A percentile compares a stretch with the other conserved stretches of the same genome.
phyloP scores from a whole-genome alignment of 1,140 invertebrate genomes.

The Bombus polaris region DNA sequence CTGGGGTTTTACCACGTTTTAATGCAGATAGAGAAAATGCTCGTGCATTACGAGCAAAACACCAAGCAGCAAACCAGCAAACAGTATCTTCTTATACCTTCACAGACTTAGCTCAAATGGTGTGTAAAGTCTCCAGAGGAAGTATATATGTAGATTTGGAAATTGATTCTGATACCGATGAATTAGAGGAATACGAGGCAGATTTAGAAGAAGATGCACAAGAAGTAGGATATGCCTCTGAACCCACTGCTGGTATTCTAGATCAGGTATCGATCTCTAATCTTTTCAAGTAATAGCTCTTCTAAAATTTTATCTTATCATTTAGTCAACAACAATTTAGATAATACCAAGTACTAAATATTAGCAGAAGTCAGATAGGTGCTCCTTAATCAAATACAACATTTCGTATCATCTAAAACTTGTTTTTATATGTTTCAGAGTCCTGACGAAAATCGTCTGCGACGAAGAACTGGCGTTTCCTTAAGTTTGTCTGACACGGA shows the following conservation, averaged over 20 bases:
- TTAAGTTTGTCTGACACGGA: conserved; percentile 91
- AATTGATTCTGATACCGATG: conserved; percentile 79
- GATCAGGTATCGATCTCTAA: conserved; percentile 81
- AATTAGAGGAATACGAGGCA: conserved; percentile 83
- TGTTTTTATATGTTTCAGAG: conserved; percentile 70
- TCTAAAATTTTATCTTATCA: neutral
- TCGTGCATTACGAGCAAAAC: conserved; percentile 82
- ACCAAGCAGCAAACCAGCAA: conserved; percentile 75
- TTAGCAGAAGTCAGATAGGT: neutral
- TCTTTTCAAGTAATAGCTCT: neutral
- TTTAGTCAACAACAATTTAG: neutral
- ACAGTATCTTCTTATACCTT: conserved; percentile 89
- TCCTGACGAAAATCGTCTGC: conserved; percentile 83
- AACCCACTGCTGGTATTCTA: conserved; percentile 87
- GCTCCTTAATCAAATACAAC: neutral
- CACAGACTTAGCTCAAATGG: conserved; percentile 97
- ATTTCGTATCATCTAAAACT: neutral
- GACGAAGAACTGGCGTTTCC: conserved; percentile 88
- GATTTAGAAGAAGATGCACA: conserved; percentile 87
- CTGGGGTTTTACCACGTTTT: conserved; percentile 84
- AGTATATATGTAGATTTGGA: conserved; percentile 78
- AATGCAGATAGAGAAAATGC: conserved; percentile 83
- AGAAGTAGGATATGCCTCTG: conserved; percentile 92
- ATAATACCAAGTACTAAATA: neutral
- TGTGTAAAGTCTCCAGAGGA: conserved; percentile 92